Percentiles rank a stretch among this genome's conserved stretches.
These are phyloP conservation scores for Hartigia nigra DNA, from an alignment of 2,888 invertebrate species.

Conservation along the genomic window DNA sequence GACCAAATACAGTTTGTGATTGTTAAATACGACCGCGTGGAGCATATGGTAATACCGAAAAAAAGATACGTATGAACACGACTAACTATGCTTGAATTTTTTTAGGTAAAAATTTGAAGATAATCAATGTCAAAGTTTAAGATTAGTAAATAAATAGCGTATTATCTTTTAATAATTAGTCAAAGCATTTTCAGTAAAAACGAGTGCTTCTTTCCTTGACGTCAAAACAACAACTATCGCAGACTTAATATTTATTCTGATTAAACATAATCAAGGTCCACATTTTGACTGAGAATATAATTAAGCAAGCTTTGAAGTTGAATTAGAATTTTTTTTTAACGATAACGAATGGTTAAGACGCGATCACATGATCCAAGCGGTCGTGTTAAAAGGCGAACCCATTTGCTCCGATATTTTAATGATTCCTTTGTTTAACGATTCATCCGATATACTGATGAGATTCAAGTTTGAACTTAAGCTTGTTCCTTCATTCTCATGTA, in stretches of 20 bases:
- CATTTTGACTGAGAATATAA: not conserved
- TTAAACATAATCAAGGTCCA: not conserved
- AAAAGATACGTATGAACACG: not conserved
- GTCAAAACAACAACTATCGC: too few species aligned
- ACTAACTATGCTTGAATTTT: too few species aligned
- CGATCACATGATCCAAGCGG: not conserved
- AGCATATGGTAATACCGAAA: not conserved
- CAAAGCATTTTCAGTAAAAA: too few species aligned
- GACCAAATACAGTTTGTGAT: not conserved
- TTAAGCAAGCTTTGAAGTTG: not conserved
- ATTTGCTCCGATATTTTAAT: not conserved
- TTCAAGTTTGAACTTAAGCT: not conserved
- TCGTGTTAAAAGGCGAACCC: not conserved
- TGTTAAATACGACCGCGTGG: not conserved
- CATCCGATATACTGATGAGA: not conserved
- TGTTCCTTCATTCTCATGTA: not conserved
- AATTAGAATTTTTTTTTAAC: not conserved
- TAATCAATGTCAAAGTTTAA: not conserved
- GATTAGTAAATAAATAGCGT: not conserved
- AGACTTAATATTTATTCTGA: too few species aligned
- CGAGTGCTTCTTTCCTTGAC: not conserved
- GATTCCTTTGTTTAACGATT: not conserved
- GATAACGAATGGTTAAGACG: not conserved
- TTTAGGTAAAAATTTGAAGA: not conserved
- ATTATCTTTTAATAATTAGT: too few species aligned